Evolutionary conservation across 2,888 invertebrate species (phyloP), one percentile per base, ranked within the genome.

Genomic region (Volucella inanis): DNA sequence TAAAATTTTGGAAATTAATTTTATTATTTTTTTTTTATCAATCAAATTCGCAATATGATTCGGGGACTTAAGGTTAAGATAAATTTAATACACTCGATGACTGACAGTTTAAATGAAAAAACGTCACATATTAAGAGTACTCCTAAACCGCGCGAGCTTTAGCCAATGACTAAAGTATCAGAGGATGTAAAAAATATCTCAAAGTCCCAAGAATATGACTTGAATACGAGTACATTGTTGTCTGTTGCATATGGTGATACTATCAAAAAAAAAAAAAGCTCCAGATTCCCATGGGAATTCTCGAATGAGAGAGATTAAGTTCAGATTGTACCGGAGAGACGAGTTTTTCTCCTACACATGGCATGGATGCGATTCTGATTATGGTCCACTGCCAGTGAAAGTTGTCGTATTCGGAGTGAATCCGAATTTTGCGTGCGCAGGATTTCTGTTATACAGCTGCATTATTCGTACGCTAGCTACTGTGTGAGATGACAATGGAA

Each of bases 101-200:
- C 38, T 62, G 47, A 41, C 14, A 64, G 22, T 57, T n/a, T 55
- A 10, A 43, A 50, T 14, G 52, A n/a, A n/a, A 12, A 18, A 64
- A 31, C 49, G 45, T 61, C 41, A 45, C 52, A 52, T 67, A 22
- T 39, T 14, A 18, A 57, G 85, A 64, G 57, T 72, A 81, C 76
- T 77, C 71, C 85, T 85, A 57, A 68, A 71, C 76, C 76, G 81
- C 68, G 62, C 67, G 62, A 85, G 85, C 85, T 85, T 85, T 81
- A 71, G 55, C 71, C 81, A 72, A 52, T 77, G 81, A 85, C 85
- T 85, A 72, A 85, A 85, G 67, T 72, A 54, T 80, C 61, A 70
- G 62, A 76, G 65, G 76, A 67, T 71, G 81, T 76, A 72, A 55
- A 68, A 76, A 81, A 67, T 39, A 85, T 80, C 71, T 65, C 75